Base-by-base conservation (phyloP, 2,113 vertebrate species). In the Corvus moneduloides region DNA sequence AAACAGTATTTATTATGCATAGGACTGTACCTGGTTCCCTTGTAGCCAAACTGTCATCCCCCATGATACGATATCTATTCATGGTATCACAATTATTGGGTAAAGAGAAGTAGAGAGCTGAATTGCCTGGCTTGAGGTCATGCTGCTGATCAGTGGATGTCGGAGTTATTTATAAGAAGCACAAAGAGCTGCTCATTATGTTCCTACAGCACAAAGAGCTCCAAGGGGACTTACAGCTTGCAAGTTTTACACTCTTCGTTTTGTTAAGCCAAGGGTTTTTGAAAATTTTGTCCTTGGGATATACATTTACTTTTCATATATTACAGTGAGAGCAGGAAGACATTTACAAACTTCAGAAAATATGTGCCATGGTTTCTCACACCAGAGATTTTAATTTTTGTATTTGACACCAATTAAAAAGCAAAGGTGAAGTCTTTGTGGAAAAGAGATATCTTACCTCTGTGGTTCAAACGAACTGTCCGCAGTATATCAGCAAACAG, bases 261-360 rank as follows among this genome's bases (percentile, higher is more conserved):
- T 94, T 86, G 20, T 77, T 58, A 77, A 90, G 64, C 72, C 22
- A 24, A 28, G 18, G 64, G 56, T 35, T 77, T 84, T 77, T 84
- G 43, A 95, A 80, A 84, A 89, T 88, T 91, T 90, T 92, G 52
- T 92, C 83, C 92, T 92, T 94, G 64, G 41, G 48, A 90, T 74
- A 71, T 56, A 61, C 27, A 74, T 85, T 90, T 89, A 37, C 6
- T 41, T 87, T 89, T 84, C 43, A 17, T 96, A 46, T 68, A 63
- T 87, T 83, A 54, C 28, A 41, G 51, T 55, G 64, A 54, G 48
- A 92, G 84, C 33, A 61, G 64, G 73, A 71, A 63, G 35, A 56
- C 27, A 74, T 72, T 84, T 92, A 52, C n/a, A 88, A 86, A 96
- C 64, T 88, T 74, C 7, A 87, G 49, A 94, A 95, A 74, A 83